Evolutionary conservation across 2,797 vertebrate genomes (phyloP).

Genomic region (Coracias cyanogaster): DNA sequence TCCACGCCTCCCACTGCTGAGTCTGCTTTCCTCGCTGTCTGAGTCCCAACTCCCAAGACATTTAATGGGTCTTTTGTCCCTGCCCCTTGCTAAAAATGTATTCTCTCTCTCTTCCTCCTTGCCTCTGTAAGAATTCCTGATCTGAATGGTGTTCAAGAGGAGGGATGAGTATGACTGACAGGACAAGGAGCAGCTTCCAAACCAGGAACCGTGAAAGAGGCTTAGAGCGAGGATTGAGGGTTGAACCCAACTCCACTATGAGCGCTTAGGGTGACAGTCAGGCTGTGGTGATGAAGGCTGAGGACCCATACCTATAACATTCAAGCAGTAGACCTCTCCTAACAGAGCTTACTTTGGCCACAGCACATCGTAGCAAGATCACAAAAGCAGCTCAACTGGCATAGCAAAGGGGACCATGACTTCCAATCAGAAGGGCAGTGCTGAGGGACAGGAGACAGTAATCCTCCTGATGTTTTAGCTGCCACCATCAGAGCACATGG

Average conservation of each 20-base stretch:
- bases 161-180: neutral
- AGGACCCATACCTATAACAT: neutral
- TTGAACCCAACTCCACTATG: neutral
- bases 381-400: rapidly evolving
- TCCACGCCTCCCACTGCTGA: neutral
- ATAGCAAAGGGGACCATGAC: rapidly evolving
- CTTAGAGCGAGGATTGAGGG: neutral
- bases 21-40: neutral
- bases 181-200: neutral
- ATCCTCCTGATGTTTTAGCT: neutral
- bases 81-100: neutral
- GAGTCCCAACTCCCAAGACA: rapidly evolving
- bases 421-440: rapidly evolving
- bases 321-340: neutral
- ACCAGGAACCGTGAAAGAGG: neutral
- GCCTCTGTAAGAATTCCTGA: neutral
- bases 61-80: neutral
- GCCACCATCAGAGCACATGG: neutral
- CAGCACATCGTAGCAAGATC: rapidly evolving
- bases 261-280: neutral
- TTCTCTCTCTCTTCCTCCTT: neutral
- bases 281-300: neutral
- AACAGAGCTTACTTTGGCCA: neutral
- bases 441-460: neutral
- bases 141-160: rapidly evolving